These are phyloP conservation scores for Bombus difficillimus DNA, from an alignment of 1,140 invertebrate genomes.

Conservation along the genomic window DNA sequence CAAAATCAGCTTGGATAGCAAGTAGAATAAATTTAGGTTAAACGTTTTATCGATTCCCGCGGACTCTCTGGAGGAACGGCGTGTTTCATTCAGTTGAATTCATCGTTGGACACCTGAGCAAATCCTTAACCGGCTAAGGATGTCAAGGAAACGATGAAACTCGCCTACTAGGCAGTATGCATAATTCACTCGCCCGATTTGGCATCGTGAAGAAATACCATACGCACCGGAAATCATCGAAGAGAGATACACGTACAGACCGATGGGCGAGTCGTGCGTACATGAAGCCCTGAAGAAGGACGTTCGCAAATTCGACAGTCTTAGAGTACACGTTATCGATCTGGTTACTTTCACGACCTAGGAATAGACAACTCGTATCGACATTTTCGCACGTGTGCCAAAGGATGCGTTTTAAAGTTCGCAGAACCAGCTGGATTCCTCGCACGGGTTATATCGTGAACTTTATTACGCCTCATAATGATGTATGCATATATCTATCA, in stretches of 20 bases:
- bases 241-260: not conserved
- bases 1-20: constrained; percentile 4
- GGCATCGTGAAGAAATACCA: constrained; percentile 10
- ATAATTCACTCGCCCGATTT: constrained; percentile 38
- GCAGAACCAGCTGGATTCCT: not conserved
- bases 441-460: not conserved
- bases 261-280: no score
- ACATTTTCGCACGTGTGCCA: constrained; percentile 48
- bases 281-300: not conserved
- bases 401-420: not conserved
- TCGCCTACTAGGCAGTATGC: constrained; percentile 27
- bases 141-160: constrained; percentile 64
- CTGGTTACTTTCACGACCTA: constrained; percentile 46
- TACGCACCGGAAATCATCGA: not conserved
- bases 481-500: not conserved
- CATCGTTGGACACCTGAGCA: constrained; percentile 41
- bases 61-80: constrained; percentile 16
- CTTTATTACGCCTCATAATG: constrained; percentile 11
- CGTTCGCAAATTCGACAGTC: not conserved
- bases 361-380: constrained; percentile 47
- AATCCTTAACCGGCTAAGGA: constrained; percentile 53
- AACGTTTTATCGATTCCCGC: constrained; percentile 44
- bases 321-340: constrained; percentile 22
- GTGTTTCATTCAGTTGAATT: constrained; percentile 36
- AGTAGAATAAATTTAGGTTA: constrained; percentile 51